Evolutionary conservation across 1,140 invertebrate genomes (phyloP), one percentile per base, ranked within the genome.

Genomic region (Luehdorfia chinensis): DNA sequence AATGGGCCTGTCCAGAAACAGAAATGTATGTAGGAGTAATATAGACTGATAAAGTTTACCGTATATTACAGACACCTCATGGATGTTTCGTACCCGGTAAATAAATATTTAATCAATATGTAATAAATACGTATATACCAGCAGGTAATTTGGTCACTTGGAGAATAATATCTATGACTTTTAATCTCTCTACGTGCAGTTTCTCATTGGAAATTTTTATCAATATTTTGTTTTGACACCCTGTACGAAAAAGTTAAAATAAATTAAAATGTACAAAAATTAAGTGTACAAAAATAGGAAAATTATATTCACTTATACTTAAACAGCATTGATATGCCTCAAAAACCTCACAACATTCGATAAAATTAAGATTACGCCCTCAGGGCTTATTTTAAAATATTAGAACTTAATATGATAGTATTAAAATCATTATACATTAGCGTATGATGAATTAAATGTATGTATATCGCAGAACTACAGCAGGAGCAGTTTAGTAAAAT

Each of bases 291-390:
- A 67, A 59, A 67, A 64, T 60, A 58, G 44, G 36, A 58, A 56
- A 62, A 62, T 49, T 49, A 59, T 58, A 53, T 37, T 45, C 18
- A 52, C 49, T 36, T 68, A 66, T 34, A 64, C 47, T 59, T 66
- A 66, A 71, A 64, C 37, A 59, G 59, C 59, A 64, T 15, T 80
- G 76, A 80, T 80, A 80, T 80, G 76, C 65, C 57, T 75, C 54
- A 54, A 61, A 62, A 68, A 71, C 34, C 50, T 74, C 70, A 75
- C 71, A 74, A 68, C 71, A 54, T 67, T 48, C 44, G 55, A 66
- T 65, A 52, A 66, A 66, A 67, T 52, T 28, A 59, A 61, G 57
- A 70, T 64, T 56, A 47, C 51, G 56, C 64, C 67, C 28, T 37
- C 34, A 30, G 56, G 70, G 66, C 59, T 23, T 33, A 60, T 12